phyloP scores from a whole-genome alignment of 2,113 vertebrate species.

The Corydoras sp. region DNA sequence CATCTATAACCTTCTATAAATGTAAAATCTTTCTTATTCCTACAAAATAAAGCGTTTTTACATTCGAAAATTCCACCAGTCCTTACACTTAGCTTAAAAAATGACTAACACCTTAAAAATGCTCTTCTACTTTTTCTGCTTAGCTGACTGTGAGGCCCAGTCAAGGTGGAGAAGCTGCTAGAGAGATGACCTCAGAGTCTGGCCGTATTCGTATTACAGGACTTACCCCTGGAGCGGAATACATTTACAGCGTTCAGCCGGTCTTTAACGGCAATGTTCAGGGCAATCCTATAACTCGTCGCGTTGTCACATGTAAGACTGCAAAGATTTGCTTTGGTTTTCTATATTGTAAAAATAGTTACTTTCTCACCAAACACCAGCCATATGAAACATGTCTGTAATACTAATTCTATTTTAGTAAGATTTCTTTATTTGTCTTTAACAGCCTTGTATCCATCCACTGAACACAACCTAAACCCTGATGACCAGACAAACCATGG shows the following conservation, averaged over 20 bases:
- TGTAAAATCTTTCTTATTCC: too few relatives aligned
- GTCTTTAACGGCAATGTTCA: constrained; percentile 75
- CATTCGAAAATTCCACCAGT: too few relatives aligned
- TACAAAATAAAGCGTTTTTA: too few relatives aligned
- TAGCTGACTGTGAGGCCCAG: constrained; percentile 87
- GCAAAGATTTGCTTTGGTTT: not conserved
- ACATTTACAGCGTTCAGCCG: constrained; percentile 85
- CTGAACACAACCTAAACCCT: constrained; percentile 71
- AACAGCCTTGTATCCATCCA: constrained; percentile 84
- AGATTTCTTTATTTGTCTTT: not conserved
- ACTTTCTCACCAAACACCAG: too few relatives aligned
- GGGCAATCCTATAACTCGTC: constrained; percentile 71
- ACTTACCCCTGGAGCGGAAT: constrained; percentile 89
- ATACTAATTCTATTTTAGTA: too few relatives aligned
- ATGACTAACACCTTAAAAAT: too few relatives aligned
- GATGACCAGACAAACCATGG: constrained; percentile 74
- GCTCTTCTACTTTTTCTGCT: not conserved
- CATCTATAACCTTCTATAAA: too few relatives aligned
- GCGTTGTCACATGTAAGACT: constrained; percentile 77
- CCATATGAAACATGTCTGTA: too few relatives aligned
- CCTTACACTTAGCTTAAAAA: too few relatives aligned
- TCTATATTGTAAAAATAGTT: not conserved
- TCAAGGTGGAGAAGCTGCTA: constrained; percentile 86
- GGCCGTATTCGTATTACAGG: constrained; percentile 86
- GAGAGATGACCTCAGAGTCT: constrained; percentile 84